These are phyloP conservation scores for Phoxinus dragarum DNA, from an alignment of 2,797 vertebrate genomes.

Conservation along the genomic window DNA sequence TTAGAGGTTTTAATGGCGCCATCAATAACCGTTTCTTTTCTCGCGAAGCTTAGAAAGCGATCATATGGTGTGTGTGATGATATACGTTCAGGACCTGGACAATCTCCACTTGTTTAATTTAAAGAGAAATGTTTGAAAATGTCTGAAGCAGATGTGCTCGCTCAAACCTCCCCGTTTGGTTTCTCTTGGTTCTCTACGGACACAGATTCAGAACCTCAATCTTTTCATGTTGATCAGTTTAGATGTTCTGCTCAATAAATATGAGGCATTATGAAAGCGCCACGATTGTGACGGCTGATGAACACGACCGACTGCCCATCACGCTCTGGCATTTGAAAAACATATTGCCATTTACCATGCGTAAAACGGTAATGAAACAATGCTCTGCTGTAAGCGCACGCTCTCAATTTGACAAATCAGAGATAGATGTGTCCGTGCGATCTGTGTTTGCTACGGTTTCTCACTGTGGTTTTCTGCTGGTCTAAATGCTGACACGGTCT, in stretches of 20 bases:
- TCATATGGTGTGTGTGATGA: conserved; percentile 3
- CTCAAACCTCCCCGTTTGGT: conserved; percentile 34
- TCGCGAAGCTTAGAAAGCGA: neutral
- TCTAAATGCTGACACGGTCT: neutral
- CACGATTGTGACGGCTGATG: conserved; percentile 69
- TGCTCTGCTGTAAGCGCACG: neutral
- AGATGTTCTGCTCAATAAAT: conserved; percentile 67
- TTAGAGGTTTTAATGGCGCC: conserved; percentile 33
- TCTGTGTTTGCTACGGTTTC: neutral
- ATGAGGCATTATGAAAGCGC: conserved; percentile 58
- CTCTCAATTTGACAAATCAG: conserved; percentile 21
- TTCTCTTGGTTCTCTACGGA: neutral
- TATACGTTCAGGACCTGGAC: conserved; percentile 50
- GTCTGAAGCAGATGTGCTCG: conserved; percentile 53
- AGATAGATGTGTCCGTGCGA: neutral
- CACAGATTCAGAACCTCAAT: conserved; percentile 62
- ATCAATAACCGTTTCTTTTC: conserved; percentile 23
- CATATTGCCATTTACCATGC: conserved; percentile 48
- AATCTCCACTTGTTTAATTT: conserved; percentile 56
- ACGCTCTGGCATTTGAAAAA: conserved; percentile 55
- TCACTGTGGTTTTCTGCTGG: neutral
- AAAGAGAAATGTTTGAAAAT: conserved; percentile 57
- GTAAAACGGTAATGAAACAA: conserved; percentile 35
- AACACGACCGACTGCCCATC: conserved; percentile 69
- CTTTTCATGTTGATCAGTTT: conserved; percentile 72